phyloP scores from a whole-genome alignment of 53 echinoderm and acorn worm genomes.

The Patiria pectinifera region DNA sequence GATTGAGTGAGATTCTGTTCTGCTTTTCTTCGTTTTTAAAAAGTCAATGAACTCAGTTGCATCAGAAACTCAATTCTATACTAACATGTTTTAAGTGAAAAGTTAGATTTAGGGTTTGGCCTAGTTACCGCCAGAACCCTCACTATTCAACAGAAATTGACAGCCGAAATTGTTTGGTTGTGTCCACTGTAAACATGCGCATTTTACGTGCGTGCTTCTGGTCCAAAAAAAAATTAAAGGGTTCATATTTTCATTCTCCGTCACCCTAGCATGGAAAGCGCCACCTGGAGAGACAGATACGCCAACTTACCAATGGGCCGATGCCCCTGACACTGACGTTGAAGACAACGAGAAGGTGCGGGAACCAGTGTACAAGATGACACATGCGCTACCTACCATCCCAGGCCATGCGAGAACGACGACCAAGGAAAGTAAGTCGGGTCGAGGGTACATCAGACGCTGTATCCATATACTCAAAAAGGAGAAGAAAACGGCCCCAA shows the following conservation, averaged over 20 bases:
- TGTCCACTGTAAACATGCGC: too few species aligned
- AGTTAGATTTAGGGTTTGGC: too few species aligned
- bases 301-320: slow-evolving; percentile 57
- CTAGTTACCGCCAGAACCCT: too few species aligned
- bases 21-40: too few species aligned
- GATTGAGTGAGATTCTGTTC: too few species aligned
- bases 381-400: slow-evolving; percentile 62
- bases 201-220: too few species aligned
- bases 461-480: slow-evolving; percentile 33
- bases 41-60: too few species aligned
- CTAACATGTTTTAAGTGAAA: too few species aligned
- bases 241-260: background rate
- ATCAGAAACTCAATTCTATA: too few species aligned
- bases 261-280: slow-evolving; percentile 48
- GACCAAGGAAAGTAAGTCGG: slow-evolving; percentile 55
- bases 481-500: slow-evolving; percentile 32
- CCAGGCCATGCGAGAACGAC: slow-evolving; percentile 53
- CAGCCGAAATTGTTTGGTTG: too few species aligned
- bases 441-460: background rate
- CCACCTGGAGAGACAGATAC: slow-evolving; percentile 60
- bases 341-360: slow-evolving; percentile 54
- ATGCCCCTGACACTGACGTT: slow-evolving; percentile 55
- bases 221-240: background rate
- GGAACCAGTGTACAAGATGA: slow-evolving; percentile 63
- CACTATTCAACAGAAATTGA: too few species aligned